phyloP scores from a whole-genome alignment of 2,888 invertebrate species.

The Athripsodes cinereus region DNA sequence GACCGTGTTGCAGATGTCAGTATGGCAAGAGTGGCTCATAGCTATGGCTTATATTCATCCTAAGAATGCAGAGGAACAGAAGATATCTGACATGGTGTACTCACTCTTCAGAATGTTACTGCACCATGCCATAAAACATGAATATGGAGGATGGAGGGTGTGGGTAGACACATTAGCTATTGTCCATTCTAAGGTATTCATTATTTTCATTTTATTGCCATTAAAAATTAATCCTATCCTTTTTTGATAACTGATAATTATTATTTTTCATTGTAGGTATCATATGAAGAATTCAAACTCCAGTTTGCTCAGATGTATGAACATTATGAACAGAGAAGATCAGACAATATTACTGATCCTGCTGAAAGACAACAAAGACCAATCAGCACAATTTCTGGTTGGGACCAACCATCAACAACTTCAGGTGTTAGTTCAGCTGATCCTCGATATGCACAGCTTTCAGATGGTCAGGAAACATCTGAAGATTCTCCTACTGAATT shows the following conservation, averaged over 20 bases:
- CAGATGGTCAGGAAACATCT: conserved; percentile 33
- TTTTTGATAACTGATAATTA: too few relatives aligned
- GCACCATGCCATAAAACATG: conserved; percentile 98
- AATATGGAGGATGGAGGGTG: conserved; percentile 99
- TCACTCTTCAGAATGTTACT: conserved; percentile 94
- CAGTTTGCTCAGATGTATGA: conserved; percentile 98
- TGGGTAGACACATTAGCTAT: conserved; percentile 99
- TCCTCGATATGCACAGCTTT: conserved; percentile 25
- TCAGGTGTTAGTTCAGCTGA: conserved; percentile 29
- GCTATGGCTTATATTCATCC: conserved; percentile 98
- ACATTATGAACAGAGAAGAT: conserved; percentile 88
- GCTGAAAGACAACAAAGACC: conserved; percentile 88
- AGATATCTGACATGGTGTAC: conserved; percentile 97
- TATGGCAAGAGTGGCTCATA: conserved; percentile 99
- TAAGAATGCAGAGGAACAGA: conserved; percentile 88
- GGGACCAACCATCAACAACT: conserved; percentile 60
- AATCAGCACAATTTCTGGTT: conserved; percentile 93
- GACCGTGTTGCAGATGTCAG: conserved; percentile 98
- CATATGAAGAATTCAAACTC: conserved; percentile 95
- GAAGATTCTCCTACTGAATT: conserved; percentile 33
- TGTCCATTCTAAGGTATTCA: conserved; percentile 89
- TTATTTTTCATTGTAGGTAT: conserved; percentile 81
- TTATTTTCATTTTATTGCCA: background rate
- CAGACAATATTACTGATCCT: conserved; percentile 93
- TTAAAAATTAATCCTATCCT: background rate